Percentiles rank a stretch among this genome's conserved stretches.
Conservation (phyloP, 2,888 invertebrate genomes). For the Andrena bicolor region DNA sequence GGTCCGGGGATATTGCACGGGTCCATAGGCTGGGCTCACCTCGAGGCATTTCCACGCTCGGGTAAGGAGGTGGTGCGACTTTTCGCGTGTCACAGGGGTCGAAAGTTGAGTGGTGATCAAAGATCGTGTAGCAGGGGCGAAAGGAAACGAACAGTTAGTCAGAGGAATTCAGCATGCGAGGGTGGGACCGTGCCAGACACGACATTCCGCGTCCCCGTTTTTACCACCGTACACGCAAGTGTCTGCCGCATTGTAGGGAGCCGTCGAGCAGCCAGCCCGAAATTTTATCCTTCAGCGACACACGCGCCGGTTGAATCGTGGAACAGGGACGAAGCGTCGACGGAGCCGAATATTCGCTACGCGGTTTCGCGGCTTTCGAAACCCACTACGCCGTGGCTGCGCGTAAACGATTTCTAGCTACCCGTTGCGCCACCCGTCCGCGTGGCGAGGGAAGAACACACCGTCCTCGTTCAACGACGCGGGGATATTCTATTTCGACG, state of each 20-base stretch:
- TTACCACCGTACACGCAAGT: conserved; percentile 7
- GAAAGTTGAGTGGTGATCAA: no score
- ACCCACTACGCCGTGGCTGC: conserved; percentile 3
- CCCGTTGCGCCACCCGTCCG: conserved; percentile 2
- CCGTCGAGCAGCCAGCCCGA: conserved; percentile 29
- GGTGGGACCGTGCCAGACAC: no score
- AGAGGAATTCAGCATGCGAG: no score
- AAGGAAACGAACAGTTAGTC: no score
- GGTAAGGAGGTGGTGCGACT: no score
- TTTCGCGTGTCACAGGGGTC: no score
- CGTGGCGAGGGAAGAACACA: conserved; percentile 13
- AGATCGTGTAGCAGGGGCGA: no score
- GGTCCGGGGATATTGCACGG: no score
- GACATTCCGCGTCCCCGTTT: background rate
- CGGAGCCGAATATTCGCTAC: conserved; percentile 34
- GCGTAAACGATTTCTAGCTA: conserved; percentile 43
- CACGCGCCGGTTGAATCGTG: conserved; percentile 29
- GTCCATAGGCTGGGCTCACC: no score
- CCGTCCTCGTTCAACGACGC: conserved; percentile 35
- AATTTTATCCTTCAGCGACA: conserved; percentile 23
- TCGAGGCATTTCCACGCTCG: no score
- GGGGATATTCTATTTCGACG: conserved; percentile 50
- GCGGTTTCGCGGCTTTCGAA: conserved; percentile 32
- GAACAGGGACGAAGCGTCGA: conserved; percentile 28
- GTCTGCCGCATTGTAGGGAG: background rate